Evolutionary conservation across 2,888 invertebrate species (phyloP), one percentile per base, ranked within the genome.

Genomic region (Ceriagrion tenellum): DNA sequence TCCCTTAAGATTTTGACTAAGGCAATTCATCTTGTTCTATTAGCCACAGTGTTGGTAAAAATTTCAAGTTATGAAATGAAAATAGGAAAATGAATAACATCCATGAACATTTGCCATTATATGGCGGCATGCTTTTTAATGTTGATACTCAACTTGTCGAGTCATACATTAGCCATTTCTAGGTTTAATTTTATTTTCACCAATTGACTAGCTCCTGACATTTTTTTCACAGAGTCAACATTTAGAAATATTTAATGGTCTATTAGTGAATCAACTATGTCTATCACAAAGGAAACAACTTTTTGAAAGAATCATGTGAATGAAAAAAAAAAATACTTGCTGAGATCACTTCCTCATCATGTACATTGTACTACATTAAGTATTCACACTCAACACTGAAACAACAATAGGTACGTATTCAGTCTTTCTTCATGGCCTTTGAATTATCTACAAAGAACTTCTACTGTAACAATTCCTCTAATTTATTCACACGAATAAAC

Each of bases 341-440:
- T 81, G 81, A 81, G 55, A 93, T 47, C 63, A 69, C 40, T 91
- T 59, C 13, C 63, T 40, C 30, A 12, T 56, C 40, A 59, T 40
- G 35, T 69, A 93, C 69, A 55, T 69, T 12, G 35, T 93, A 74
- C 63, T n/a, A 74, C 69, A 69, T 93, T 55, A 69, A 93, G 59
- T 69, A 40, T 69, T 69, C 69, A 93, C 93, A 69, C 69, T 40
- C 69, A 93, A 93, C 93, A 93, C 35, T 74, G 63, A 69, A 69
- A 93, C 93, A 93, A 35, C 93, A 55, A 93, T 74, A 23, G 47
- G 47, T 69, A 93, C n/a, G 74, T 93, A 30, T 93, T 93, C 93
- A 93, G 93, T 93, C 93, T 93, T 93, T 93, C 93, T 93, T 93
- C 74, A 47, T 93, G 69, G 69, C 69, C 47, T 74, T 26, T 93